Evolutionary conservation across 1,140 invertebrate genomes (phyloP).

Genomic region (Xylocopa sonorina): DNA sequence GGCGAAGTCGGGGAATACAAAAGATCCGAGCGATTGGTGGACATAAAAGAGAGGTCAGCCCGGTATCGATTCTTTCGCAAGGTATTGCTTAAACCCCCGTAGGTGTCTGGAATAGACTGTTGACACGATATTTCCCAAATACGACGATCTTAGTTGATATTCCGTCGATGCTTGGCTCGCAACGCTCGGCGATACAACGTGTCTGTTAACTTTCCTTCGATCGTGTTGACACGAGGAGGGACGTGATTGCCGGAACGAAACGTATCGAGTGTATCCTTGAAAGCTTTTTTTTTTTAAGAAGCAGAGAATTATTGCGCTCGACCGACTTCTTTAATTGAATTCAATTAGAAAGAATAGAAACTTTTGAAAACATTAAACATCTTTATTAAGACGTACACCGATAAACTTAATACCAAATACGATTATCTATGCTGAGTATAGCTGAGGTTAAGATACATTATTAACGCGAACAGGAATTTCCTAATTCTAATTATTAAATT

Average conservation of each 20-base stretch:
- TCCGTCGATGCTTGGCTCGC: neutral
- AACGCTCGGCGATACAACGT: neutral
- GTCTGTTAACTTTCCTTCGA: neutral
- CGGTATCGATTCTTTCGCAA: neutral
- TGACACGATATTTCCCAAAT: neutral
- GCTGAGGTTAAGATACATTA: no score
- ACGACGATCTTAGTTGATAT: conserved; percentile 7
- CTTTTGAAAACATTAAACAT: no score
- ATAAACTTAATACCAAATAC: no score
- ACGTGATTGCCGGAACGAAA: neutral
- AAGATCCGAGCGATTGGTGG: neutral
- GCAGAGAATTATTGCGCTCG: no score
- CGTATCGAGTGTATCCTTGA: neutral
- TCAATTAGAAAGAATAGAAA: no score
- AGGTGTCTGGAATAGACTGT: neutral
- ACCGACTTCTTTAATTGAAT: no score
- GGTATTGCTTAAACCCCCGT: neutral
- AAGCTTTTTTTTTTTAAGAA: no score
- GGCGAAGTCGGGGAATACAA: neutral
- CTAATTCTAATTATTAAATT: no score
- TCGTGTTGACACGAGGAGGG: neutral
- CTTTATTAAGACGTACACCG: no score
- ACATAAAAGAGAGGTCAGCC: neutral
- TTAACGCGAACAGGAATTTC: no score
- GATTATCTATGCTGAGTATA: no score